A percentile compares a stretch with the other conserved stretches of the same genome.
These are phyloP conservation scores for Antechinus stuartii DNA, from an alignment of 2,113 vertebrate genomes.

Conservation along the genomic window DNA sequence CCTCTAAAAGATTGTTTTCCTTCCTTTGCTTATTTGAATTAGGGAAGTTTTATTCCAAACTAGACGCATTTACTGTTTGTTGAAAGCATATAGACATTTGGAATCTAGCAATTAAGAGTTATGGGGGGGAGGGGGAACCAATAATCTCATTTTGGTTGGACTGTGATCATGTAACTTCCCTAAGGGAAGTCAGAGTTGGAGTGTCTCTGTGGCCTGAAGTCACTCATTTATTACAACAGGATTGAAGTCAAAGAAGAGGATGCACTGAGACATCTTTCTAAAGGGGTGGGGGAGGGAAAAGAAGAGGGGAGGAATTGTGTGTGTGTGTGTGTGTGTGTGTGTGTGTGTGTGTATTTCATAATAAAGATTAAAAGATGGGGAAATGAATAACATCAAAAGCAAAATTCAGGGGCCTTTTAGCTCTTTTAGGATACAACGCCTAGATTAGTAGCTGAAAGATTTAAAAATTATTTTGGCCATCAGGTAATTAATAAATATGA, in stretches of 20 bases:
- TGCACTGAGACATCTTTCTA: not conserved
- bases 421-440: not conserved
- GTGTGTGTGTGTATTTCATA: not conserved
- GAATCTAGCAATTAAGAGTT: not conserved
- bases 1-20: not conserved
- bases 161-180: not conserved
- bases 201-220: not conserved
- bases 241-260: not conserved
- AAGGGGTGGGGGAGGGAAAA: not conserved
- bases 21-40: not conserved
- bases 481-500: not conserved
- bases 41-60: not conserved
- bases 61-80: not conserved
- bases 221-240: not conserved
- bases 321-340: not conserved
- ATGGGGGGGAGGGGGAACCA: not conserved
- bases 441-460: not conserved
- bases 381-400: not conserved
- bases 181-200: not conserved
- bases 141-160: not conserved
- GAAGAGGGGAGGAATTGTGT: not conserved
- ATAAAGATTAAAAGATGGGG: not conserved
- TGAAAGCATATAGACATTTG: not conserved
- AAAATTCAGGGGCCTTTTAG: not conserved
- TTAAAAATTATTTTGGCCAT: not conserved